Conservation (phyloP, 2,797 vertebrate species). For the Fistularia tabacaria region DNA sequence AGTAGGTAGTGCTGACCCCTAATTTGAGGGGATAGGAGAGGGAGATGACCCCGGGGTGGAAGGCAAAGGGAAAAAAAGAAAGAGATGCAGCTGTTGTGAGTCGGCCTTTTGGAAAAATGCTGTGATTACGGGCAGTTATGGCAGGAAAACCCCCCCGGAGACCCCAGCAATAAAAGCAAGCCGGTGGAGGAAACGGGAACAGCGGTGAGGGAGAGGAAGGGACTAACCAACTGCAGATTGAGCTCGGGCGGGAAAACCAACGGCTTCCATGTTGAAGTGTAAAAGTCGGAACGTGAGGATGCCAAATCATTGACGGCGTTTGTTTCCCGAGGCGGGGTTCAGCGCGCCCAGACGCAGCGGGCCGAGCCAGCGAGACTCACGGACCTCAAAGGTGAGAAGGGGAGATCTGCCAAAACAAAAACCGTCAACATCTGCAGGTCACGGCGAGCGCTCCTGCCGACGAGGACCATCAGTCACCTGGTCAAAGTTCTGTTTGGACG, state of each 20-base stretch:
- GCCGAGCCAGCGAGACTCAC: no score
- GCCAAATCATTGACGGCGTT: conserved; percentile 52
- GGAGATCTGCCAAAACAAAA: no score
- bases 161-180: conserved; percentile 20
- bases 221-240: neutral
- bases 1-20: conserved; percentile 31
- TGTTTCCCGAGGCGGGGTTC: conserved; percentile 50
- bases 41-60: conserved; percentile 20
- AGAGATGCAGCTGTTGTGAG: conserved; percentile 23
- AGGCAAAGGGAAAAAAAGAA: conserved; percentile 10
- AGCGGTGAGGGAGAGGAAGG: neutral
- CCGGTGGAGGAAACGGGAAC: neutral
- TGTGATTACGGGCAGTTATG: conserved; percentile 41
- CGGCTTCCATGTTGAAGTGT: conserved; percentile 11
- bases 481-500: no score
- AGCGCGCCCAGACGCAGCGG: no score
- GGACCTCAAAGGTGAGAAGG: no score
- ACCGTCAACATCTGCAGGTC: no score
- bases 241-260: neutral
- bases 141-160: conserved; percentile 25
- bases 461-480: no score
- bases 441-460: no score
- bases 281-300: conserved; percentile 38
- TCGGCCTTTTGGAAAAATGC: conserved; percentile 39
- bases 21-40: conserved; percentile 35